Base-by-base conservation (phyloP, 2,113 vertebrate genomes). In the Brachypodius melanocephalos region DNA sequence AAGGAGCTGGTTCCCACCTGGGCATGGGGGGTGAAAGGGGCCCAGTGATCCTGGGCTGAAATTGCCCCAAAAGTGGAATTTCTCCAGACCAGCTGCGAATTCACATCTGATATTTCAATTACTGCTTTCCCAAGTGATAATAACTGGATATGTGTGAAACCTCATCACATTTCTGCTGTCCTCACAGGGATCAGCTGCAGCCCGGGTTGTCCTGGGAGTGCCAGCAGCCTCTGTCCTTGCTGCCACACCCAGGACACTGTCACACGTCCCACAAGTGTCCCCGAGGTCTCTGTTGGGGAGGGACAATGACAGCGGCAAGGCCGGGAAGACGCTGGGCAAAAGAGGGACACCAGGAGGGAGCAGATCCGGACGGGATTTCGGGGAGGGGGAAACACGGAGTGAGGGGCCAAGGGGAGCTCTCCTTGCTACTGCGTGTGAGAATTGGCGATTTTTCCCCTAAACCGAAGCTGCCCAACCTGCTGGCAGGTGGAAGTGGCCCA, bases 131-230 rank as follows among this genome's bases (percentile, higher is more conserved):
- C 55, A 28, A 63, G 58, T 10, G 24, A 3, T 20, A 66, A 26
- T 0, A 61, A 18, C 0, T 11, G 15, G 26, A 40, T 38, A 9
- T 0, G 0, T 67, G 69, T 62, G 82, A 38, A 42, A 51, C 38
- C 1, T 1, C 32, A 9, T 1, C 17, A 2, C 25, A 1, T 40
- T 48, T 52, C 36, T 65, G 73, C 40, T 48, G 74, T 34, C 55
- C 82, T 74, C 74, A 34, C 40, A 29, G 36, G 76, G 75, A 71
- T 83, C 48, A 18, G 51, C 52, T 24, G 38, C 62, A 57, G 66
- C 40, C 48, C 5, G 2, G 21, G 5, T 10, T 48, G 43, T 63
- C 19, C 59, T 4, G 34, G 34, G 9, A 16, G 26, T 73, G 46
- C 36, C 63, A 31, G 55, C 29, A 51, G 58, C n/a, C 34, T 0